phyloP scores from a whole-genome alignment of 2,888 invertebrate species.

The Nomada ferruginata region DNA sequence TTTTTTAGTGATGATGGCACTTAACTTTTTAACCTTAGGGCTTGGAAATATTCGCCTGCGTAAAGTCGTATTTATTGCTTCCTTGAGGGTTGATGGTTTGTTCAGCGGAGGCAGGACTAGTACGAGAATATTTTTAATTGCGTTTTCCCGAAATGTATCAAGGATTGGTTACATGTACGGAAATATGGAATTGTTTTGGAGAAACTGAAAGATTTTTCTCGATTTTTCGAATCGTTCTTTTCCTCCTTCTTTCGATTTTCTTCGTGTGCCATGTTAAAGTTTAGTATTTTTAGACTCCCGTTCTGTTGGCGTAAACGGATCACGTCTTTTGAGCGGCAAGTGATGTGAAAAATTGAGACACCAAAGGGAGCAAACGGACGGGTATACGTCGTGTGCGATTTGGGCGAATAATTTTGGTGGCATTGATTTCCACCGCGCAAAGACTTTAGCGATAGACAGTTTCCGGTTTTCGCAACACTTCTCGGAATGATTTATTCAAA shows the following conservation, averaged over 20 bases:
- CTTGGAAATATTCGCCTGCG: too few relatives aligned
- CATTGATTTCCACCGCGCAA: conserved; percentile 30
- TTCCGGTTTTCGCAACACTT: neutral
- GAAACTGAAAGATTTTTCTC: too few relatives aligned
- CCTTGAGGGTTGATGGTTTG: too few relatives aligned
- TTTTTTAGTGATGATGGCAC: too few relatives aligned
- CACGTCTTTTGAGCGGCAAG: neutral
- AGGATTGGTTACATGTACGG: too few relatives aligned
- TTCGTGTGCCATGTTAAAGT: neutral
- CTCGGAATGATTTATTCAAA: neutral
- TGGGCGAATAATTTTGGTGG: conserved; percentile 22
- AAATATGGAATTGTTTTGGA: too few relatives aligned
- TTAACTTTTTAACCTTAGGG: too few relatives aligned
- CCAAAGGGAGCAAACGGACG: neutral
- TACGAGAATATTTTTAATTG: too few relatives aligned
- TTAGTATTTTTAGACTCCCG: neutral
- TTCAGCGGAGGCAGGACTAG: too few relatives aligned
- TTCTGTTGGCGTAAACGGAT: neutral
- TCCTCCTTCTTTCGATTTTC: neutral
- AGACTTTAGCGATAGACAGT: neutral
- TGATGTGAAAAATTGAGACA: neutral
- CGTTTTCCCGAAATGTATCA: too few relatives aligned
- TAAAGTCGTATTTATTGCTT: too few relatives aligned
- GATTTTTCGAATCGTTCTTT: neutral
- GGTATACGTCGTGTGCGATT: neutral